phyloP scores from a whole-genome alignment of 2,888 invertebrate species.

The Xylophagus ater region DNA sequence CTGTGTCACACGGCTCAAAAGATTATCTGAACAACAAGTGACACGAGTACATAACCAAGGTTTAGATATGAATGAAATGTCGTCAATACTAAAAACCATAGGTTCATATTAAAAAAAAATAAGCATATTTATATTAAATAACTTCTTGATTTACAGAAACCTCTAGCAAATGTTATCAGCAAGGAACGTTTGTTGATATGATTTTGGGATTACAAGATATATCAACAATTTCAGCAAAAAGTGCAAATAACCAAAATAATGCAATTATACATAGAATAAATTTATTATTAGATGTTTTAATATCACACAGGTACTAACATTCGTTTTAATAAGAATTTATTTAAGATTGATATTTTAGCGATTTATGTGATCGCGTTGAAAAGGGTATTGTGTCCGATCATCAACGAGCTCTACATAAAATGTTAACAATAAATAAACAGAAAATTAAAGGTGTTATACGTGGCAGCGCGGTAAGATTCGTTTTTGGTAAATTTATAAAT shows the following conservation, averaged over 20 bases:
- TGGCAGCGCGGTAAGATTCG: slow-evolving; percentile 45
- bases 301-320: slow-evolving; percentile 20
- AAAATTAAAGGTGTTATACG: slow-evolving; percentile 52
- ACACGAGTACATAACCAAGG: slow-evolving; percentile 19
- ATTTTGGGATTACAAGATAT: slow-evolving; percentile 19
- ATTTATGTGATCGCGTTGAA: slow-evolving; percentile 50
- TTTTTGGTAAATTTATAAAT: neutral
- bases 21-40: slow-evolving; percentile 20
- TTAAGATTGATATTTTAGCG: slow-evolving; percentile 20
- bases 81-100: slow-evolving; percentile 19
- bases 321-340: neutral
- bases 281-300: slow-evolving; percentile 21
- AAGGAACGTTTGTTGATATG: slow-evolving; percentile 19
- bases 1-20: slow-evolving; percentile 20
- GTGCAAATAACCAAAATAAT: slow-evolving; percentile 18
- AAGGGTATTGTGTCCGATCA: slow-evolving; percentile 51
- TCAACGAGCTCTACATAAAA: slow-evolving; percentile 48
- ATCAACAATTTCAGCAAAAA: slow-evolving; percentile 18
- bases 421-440: slow-evolving; percentile 49
- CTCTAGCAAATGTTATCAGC: slow-evolving; percentile 16
- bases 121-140: neutral
- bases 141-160: slow-evolving; percentile 13
- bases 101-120: slow-evolving; percentile 9
- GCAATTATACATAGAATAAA: slow-evolving; percentile 21
- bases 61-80: slow-evolving; percentile 21